Percentiles rank a stretch among this genome's conserved stretches.
These are phyloP conservation scores for Todus mexicanus DNA, from an alignment of 2,797 vertebrate genomes.

Conservation along the genomic window DNA sequence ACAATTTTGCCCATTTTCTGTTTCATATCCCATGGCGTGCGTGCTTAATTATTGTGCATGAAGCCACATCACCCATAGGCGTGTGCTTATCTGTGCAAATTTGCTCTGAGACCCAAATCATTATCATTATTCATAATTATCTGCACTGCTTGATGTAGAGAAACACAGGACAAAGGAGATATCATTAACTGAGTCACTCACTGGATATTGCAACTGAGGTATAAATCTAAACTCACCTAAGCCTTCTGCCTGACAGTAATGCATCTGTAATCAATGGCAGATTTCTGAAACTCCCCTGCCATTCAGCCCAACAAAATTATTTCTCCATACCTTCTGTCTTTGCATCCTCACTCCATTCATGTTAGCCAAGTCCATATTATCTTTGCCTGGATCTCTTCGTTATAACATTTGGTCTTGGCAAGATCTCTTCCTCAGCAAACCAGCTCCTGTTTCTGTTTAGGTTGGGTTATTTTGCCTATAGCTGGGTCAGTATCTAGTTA, in stretches of 20 bases:
- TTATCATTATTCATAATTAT: constrained; percentile 62
- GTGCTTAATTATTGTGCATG: constrained; percentile 28
- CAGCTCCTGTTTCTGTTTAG: neutral
- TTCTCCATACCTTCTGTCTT: neutral
- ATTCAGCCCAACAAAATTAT: neutral
- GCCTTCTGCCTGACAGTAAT: neutral
- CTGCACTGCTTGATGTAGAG: constrained; percentile 47
- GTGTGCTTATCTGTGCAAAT: constrained; percentile 31
- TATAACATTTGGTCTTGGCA: neutral
- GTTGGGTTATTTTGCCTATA: neutral
- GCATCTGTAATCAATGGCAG: constrained; percentile 5
- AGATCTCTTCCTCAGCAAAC: neutral
- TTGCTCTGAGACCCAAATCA: constrained; percentile 20
- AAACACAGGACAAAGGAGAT: constrained; percentile 42
- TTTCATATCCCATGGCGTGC: neutral
- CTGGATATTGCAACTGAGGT: constrained; percentile 14
- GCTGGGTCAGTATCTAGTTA: neutral
- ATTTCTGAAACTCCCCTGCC: constrained; percentile 4
- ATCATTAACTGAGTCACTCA: constrained; percentile 42
- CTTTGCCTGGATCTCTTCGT: neutral
- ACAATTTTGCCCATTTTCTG: constrained; percentile 24
- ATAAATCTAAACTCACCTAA: constrained; percentile 38
- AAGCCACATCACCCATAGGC: constrained; percentile 19
- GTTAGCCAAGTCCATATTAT: neutral
- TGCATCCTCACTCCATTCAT: neutral